Evolutionary conservation across 2,797 vertebrate species (phyloP), one percentile per base, ranked within the genome.

Genomic region (Gouania willdenowi): DNA sequence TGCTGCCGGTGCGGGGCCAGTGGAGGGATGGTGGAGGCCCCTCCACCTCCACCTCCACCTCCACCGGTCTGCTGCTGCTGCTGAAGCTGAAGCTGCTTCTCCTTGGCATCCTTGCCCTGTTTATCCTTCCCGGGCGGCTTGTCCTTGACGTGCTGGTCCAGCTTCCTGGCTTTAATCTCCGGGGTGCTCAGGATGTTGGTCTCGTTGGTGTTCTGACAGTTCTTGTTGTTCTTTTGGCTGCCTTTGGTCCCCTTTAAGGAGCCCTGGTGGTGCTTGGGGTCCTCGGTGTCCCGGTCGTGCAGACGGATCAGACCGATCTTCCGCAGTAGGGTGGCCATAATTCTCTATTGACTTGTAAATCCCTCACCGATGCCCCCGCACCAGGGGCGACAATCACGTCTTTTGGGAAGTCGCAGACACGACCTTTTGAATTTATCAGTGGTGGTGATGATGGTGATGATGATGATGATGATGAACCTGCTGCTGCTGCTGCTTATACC

Each of bases 271-370:
- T 96, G 95, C 84, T 98, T 98, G 49, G 95, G 95, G 80, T 96
- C 95, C 84, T 97, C 95, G 8, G 95, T 98, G 87, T 98, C 95
- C 66, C 95, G 89, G 83, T 94, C 94, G 88, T 97, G 94, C 80
- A 98, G 92, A 52, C 95, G 95, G 81, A 98, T 97, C 58, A 98
- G 90, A 81, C 95, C 95, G 82, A 98, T 98, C 80, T 98, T 97
- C 71, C 95, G 92, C 80, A 97, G 92, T 84, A 97, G 85, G 66
- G 94, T 98, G 79, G 95, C 95, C 95, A 98, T 98, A 80, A 74
- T 85, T 73, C 77, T 39, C 29, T 65, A 54, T 19, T 25, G 43
- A 62, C 63, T 66, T 64, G 18, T 58, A 14, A 11, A 55, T 40
- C 66, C 55, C 62, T 72, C 68, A 42, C 72, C 40, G 56, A 46